Base-by-base conservation (phyloP, 2,113 vertebrate species). In the Sardina pilchardus region DNA sequence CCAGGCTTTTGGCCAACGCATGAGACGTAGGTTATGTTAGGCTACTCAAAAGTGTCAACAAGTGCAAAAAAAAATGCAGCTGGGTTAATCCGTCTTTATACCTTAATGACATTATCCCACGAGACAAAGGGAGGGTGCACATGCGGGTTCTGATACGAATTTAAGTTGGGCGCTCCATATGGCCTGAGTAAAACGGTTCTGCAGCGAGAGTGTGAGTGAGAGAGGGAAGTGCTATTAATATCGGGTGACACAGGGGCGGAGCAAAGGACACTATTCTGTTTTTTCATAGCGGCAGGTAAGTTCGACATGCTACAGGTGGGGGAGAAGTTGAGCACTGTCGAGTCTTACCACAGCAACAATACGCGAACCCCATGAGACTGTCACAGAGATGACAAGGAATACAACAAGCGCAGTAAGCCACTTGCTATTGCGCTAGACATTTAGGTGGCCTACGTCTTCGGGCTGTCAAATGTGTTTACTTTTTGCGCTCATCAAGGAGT, bases 261-360 rank as follows among this genome's bases (percentile, higher is more conserved):
- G 89, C 53, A 24, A 12, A 83, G 24, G 34, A 0, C 12, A 4
- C 17, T 26, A 26, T 63, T 63, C 59, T 17, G 21, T 42, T 50
- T 2, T 16, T 34, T 45, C 53, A 85, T 88, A 87, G 82, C 91
- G 87, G 75, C 81, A 84, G 84, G 43, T 86, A 81, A 88, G 10
- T 71, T 71, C 3, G 53, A 24, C 21, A 78, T 36, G 71, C 85
- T 88, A 90, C 93, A 94, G 94, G 94, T 94, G 91, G 91, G 89
- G 84, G n/a, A 82, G 71, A 78, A 78, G 71, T 36, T 36, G 71
- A 78, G 71, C 30, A 4, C 30, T 71, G 45, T 87, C 34, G 42
- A 47, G 19, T 81, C 84, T 84, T 81, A 48, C 82, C 86, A 50
- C 44, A 75, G 14, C 44, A 84, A 90, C 87, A 82, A 84, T 44